Conservation (phyloP, 53 echinoderm and acorn worm species). For the Actinopyga echinites region DNA sequence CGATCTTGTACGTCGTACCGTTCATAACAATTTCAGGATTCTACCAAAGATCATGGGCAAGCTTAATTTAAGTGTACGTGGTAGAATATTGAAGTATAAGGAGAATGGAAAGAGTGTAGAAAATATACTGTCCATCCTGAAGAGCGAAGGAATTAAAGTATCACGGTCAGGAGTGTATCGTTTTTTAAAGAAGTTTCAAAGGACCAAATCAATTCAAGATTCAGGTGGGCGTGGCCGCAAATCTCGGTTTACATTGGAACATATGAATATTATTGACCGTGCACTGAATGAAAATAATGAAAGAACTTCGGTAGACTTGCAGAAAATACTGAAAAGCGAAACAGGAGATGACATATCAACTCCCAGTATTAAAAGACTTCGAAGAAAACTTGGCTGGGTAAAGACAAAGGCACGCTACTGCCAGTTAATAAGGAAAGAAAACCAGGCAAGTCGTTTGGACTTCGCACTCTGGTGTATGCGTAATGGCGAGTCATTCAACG, state of each 20-base stretch:
- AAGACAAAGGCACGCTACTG: constrained; percentile 36
- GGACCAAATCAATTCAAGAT: constrained; percentile 8
- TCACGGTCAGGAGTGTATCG: neutral
- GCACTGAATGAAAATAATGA: constrained; percentile 39
- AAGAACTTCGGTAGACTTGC: constrained; percentile 1
- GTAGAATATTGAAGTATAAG: no score
- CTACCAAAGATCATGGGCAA: no score
- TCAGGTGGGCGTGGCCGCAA: constrained; percentile 1
- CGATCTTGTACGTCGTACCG: no score
- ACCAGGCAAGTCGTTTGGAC: constrained; percentile 20
- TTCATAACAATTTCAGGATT: no score
- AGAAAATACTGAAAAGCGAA: neutral
- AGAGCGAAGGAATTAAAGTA: no score
- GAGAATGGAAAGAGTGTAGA: no score
- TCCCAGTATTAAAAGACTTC: neutral
- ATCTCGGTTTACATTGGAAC: neutral
- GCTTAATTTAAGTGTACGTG: no score
- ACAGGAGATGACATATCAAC: constrained; percentile 13
- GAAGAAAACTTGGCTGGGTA: constrained; percentile 44
- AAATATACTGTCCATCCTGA: no score
- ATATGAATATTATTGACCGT: constrained; percentile 31
- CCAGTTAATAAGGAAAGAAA: constrained; percentile 40
- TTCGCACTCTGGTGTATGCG: constrained; percentile 25
- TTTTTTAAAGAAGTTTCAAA: neutral
- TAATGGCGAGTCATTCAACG: constrained; percentile 8